Evolutionary conservation across 1,140 invertebrate species (phyloP).

Genomic region (Macrobrachium nipponense): DNA sequence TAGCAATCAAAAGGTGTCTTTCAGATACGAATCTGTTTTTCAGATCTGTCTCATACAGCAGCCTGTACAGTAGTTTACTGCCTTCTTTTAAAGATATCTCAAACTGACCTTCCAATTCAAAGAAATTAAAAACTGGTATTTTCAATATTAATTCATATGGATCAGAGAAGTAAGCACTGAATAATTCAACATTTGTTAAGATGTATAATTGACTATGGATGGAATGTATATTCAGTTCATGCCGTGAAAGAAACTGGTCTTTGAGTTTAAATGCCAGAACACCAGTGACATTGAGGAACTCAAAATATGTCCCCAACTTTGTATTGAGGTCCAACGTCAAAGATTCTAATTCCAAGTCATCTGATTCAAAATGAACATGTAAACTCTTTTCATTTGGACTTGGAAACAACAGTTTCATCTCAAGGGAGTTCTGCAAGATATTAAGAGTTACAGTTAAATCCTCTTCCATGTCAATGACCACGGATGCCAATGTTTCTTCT

Average conservation of each 20-base stretch:
- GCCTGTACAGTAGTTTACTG: background rate
- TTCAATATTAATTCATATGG: constrained; percentile 12
- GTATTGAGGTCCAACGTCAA: constrained; percentile 1
- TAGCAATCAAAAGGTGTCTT: background rate
- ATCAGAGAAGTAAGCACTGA: constrained; percentile 7
- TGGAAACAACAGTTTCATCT: constrained; percentile 10
- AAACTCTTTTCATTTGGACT: background rate
- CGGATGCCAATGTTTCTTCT: no score
- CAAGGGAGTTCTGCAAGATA: background rate
- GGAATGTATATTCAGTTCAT: background rate
- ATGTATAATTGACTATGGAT: background rate
- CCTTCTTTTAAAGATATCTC: background rate
- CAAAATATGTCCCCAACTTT: background rate
- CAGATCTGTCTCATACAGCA: constrained; percentile 28
- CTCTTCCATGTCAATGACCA: no score
- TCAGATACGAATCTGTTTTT: background rate
- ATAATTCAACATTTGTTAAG: background rate
- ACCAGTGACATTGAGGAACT: constrained; percentile 6
- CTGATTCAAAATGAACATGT: background rate
- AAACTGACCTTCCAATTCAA: constrained; percentile 27
- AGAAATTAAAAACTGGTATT: constrained; percentile 12
- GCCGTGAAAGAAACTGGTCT: background rate
- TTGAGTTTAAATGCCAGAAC: background rate
- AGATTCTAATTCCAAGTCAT: constrained; percentile 27
- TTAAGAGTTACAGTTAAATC: no score